Evolutionary conservation across 2,888 invertebrate genomes (phyloP), one percentile per base, ranked within the genome.

Genomic region (Hypselothyrea guttata): DNA sequence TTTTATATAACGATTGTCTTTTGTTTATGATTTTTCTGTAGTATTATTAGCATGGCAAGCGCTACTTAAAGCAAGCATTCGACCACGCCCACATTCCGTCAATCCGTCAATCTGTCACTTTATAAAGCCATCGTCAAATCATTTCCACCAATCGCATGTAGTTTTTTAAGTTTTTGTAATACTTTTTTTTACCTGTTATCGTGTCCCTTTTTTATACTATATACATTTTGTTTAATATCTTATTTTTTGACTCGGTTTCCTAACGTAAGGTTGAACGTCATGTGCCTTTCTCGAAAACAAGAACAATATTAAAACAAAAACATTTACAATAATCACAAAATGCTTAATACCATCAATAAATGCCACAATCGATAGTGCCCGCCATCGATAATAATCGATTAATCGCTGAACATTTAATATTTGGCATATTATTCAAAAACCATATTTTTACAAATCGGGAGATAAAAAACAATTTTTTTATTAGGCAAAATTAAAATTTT

Each of bases 261-360:
- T 30, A 38, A 44, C 33, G 7, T 52, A 35, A 44, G 42, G 33
- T 44, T 44, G 47, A 54, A 55, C 31, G 51, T 46, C 49, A 58
- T 65, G 66, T 66, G 66, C 66, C 66, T 66, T 66, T 54, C 45
- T 40, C 40, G 45, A 31, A 60, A 51, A 37, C 37, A 28, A 28
- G 8, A n/a, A n/a, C n/a, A n/a, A n/a, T n/a, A n/a, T n/a, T n/a
- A n/a, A n/a, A 18, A 38, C 11, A 11, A 34, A 9, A 37, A 16
- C n/a, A n/a, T n/a, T n/a, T n/a, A 18, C 37, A 37, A 16, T 16
- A 38, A 16, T 16, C n/a, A n/a, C n/a, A n/a, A n/a, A n/a, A n/a
- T n/a, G n/a, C n/a, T n/a, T n/a, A n/a, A n/a, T n/a, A n/a, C n/a
- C n/a, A n/a, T n/a, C n/a, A n/a, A n/a, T n/a, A n/a, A n/a, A n/a